Conservation (phyloP, 2,888 invertebrate species). For the Leptogaster cylindrica region DNA sequence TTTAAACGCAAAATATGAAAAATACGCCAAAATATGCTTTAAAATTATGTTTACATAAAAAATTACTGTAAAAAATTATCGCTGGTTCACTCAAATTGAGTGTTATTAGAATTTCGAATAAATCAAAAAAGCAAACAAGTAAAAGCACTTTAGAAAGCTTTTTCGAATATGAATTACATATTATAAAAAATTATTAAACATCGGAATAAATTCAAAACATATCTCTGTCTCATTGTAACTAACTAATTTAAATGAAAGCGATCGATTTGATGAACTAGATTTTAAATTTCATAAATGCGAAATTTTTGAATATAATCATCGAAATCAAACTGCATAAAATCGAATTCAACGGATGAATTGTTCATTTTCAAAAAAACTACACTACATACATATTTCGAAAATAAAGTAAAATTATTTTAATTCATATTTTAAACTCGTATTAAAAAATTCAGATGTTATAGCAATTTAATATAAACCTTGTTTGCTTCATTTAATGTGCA, state of each 20-base stretch:
- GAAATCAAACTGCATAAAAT: too few relatives aligned
- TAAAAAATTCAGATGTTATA: too few relatives aligned
- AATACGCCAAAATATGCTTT: background rate
- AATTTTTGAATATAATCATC: too few relatives aligned
- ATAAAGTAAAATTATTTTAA: background rate
- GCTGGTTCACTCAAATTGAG: background rate
- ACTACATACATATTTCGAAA: background rate
- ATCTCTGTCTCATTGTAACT: too few relatives aligned
- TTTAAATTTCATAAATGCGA: too few relatives aligned
- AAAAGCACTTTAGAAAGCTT: conserved; percentile 13
- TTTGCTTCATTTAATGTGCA: background rate
- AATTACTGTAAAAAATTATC: background rate
- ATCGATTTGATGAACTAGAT: too few relatives aligned
- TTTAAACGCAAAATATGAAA: conserved; percentile 7
- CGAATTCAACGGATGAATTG: background rate
- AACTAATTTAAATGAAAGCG: too few relatives aligned
- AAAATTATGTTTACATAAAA: background rate
- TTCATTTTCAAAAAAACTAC: background rate
- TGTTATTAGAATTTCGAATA: too few relatives aligned
- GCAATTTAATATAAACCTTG: background rate
- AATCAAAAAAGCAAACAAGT: too few relatives aligned
- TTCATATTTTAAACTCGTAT: background rate
- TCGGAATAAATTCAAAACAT: too few relatives aligned
- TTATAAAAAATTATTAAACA: background rate
- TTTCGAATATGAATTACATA: conserved; percentile 6